phyloP scores from a whole-genome alignment of 2,888 invertebrate species.

The Drosophila nigricruria region DNA sequence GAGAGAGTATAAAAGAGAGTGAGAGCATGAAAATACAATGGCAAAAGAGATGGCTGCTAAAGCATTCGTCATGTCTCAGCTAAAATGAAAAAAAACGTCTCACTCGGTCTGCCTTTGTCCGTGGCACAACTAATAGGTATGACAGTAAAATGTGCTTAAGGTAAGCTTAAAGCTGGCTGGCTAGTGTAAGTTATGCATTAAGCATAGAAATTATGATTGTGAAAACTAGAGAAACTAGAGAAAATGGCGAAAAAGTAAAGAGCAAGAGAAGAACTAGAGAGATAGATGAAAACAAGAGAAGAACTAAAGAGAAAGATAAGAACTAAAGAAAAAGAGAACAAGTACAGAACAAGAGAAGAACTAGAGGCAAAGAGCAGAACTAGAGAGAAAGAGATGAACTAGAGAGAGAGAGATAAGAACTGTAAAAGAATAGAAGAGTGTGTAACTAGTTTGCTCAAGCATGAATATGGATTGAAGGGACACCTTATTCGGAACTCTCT shows the following conservation, averaged over 20 bases:
- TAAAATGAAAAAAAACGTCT: constrained; percentile 27
- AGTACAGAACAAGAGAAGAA: too few species aligned
- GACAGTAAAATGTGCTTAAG: not conserved
- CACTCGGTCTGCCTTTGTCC: constrained; percentile 13
- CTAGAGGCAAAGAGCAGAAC: too few species aligned
- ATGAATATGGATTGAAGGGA: too few species aligned
- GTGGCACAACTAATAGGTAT: constrained; percentile 1
- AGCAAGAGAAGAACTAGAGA: too few species aligned
- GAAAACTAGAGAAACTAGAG: not conserved
- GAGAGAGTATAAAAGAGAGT: not conserved
- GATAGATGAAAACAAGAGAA: too few species aligned
- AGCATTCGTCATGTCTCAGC: constrained; percentile 50
- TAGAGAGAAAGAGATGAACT: too few species aligned
- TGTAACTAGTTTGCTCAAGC: too few species aligned
- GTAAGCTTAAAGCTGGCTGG: not conserved
- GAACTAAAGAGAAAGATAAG: too few species aligned
- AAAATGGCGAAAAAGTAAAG: not conserved
- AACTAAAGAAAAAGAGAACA: too few species aligned
- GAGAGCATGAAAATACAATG: too few species aligned
- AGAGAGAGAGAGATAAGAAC: not conserved
- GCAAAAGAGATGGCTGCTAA: not conserved
- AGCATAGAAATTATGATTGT: not conserved
- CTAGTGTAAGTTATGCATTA: not conserved
- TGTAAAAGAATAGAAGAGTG: too few species aligned
- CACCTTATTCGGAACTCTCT: too few species aligned